Conservation (phyloP, 2,888 invertebrate species). For the Drosophila merina region DNA sequence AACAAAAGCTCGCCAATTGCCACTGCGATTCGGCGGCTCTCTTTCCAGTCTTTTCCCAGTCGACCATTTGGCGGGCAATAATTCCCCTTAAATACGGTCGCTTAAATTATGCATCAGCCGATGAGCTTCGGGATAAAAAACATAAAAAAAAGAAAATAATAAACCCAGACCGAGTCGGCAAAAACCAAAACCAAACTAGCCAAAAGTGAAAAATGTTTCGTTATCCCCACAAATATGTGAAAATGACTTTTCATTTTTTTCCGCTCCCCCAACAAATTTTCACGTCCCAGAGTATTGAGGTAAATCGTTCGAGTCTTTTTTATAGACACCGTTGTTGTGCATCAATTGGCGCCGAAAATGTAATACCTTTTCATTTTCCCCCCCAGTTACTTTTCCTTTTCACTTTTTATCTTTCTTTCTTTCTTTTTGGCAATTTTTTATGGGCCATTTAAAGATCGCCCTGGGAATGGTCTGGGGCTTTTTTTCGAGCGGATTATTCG, state of each 20-base stretch:
- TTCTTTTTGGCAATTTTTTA: constrained; percentile 36
- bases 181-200: constrained; percentile 50
- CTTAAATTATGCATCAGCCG: constrained; percentile 66
- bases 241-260: constrained; percentile 64
- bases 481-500: constrained; percentile 29
- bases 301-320: constrained; percentile 27
- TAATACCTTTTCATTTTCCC: constrained; percentile 19
- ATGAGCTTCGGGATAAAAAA: constrained; percentile 32
- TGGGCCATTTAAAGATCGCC: constrained; percentile 71
- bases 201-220: constrained; percentile 47
- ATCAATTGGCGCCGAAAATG: constrained; percentile 60
- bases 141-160: background rate
- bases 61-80: constrained; percentile 68
- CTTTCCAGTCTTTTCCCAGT: background rate
- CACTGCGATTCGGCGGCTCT: background rate
- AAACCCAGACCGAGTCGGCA: constrained; percentile 4
- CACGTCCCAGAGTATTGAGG: constrained; percentile 24
- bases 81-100: constrained; percentile 72
- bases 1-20: constrained; percentile 13
- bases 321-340: constrained; percentile 17
- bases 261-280: constrained; percentile 18
- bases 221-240: constrained; percentile 44
- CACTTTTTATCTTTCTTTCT: too few species aligned
- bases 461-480: constrained; percentile 53
- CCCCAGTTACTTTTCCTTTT: background rate